Percentiles rank a stretch among this genome's conserved stretches.
Conservation (phyloP, 2,797 vertebrate genomes). For the Tauraco hartlaubi region DNA sequence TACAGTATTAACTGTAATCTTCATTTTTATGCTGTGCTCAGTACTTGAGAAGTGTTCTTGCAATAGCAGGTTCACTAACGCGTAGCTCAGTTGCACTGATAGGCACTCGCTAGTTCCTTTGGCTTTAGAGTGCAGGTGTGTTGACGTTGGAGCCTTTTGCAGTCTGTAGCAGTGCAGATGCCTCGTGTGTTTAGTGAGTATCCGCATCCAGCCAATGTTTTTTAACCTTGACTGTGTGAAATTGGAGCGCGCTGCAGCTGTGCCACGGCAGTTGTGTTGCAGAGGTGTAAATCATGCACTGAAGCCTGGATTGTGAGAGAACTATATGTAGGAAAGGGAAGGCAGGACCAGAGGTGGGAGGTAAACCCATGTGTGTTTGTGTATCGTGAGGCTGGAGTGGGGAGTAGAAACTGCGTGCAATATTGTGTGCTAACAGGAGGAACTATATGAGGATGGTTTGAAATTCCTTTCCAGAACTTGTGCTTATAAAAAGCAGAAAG, state of each 20-base stretch:
- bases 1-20: neutral
- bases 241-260: neutral
- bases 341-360: neutral
- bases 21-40: neutral
- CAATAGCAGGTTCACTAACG: neutral
- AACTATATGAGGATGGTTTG: neutral
- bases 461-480: neutral
- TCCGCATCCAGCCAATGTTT: fast-evolving
- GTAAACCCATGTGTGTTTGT: fast-evolving
- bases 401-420: neutral
- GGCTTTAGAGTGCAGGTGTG: neutral
- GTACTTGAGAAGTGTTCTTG: neutral
- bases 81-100: neutral
- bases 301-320: neutral
- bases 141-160: neutral
- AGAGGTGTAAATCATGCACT: neutral
- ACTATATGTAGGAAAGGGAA: neutral
- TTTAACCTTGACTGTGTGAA: neutral
- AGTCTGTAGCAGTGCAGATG: neutral
- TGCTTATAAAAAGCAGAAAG: neutral
- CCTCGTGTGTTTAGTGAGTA: fast-evolving
- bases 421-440: neutral
- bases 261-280: neutral
- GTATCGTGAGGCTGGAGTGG: neutral
- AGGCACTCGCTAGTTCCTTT: neutral